A percentile compares a stretch with the other conserved stretches of the same genome.
These are phyloP conservation scores for Scomber scombrus DNA, from an alignment of 2,113 vertebrate species.

Conservation along the genomic window DNA sequence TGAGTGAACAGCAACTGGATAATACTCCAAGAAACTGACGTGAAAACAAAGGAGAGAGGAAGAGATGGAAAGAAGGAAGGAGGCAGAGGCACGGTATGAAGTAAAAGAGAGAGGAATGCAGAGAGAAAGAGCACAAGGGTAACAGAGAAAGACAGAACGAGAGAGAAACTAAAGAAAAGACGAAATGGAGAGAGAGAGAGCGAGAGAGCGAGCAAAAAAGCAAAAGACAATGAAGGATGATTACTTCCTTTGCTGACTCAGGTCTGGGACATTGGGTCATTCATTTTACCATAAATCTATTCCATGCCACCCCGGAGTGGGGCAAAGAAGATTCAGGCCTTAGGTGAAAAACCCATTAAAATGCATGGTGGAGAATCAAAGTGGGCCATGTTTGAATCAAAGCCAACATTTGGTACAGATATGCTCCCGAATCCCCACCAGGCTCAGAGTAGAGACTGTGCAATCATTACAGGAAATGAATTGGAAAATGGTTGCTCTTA, in stretches of 20 bases:
- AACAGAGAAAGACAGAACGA: background rate
- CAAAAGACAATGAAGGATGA: slow-evolving; percentile 36
- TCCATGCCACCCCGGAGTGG: background rate
- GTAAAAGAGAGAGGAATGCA: background rate
- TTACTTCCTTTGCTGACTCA: slow-evolving; percentile 60
- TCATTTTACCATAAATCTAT: slow-evolving; percentile 48
- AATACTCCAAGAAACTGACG: background rate
- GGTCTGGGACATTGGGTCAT: slow-evolving; percentile 31
- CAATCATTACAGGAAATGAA: slow-evolving; percentile 45
- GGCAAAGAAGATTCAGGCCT: slow-evolving; percentile 30
- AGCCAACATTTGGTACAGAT: slow-evolving; percentile 33
- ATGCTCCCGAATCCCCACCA: slow-evolving; percentile 15
- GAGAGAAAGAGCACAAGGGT: background rate
- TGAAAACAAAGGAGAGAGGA: background rate
- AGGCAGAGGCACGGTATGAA: background rate
- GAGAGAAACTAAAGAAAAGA: slow-evolving; percentile 2
- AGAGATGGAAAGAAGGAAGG: background rate
- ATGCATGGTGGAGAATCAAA: slow-evolving; percentile 41
- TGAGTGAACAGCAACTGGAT: background rate
- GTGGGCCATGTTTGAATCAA: slow-evolving; percentile 43
- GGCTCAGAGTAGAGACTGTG: slow-evolving; percentile 23
- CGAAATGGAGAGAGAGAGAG: background rate
- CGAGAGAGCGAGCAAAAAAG: background rate
- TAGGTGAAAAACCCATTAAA: slow-evolving; percentile 61
- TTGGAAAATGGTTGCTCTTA: slow-evolving; percentile 5